These are phyloP conservation scores for Echinops telfairi DNA, from an alignment of 2,113 vertebrate species.

Conservation along the genomic window DNA sequence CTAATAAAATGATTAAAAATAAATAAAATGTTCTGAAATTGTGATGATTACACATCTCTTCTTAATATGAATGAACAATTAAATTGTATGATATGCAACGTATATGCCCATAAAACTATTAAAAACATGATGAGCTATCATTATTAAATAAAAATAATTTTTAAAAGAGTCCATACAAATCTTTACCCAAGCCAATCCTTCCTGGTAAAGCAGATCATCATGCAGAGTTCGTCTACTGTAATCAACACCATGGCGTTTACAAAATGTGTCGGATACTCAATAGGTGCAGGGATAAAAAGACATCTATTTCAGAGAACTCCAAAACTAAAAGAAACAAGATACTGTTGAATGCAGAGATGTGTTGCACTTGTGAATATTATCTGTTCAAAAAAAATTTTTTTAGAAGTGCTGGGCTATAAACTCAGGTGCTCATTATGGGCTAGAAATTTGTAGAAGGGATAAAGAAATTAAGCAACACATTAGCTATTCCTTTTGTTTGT, in stretches of 20 bases:
- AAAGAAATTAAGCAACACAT: constrained; percentile 31
- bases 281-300: not conserved
- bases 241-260: not conserved
- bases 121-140: no score
- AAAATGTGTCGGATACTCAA: not conserved
- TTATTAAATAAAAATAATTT: no score
- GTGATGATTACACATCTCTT: no score
- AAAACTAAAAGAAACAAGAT: not conserved
- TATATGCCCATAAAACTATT: no score
- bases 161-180: no score
- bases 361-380: not conserved
- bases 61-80: no score
- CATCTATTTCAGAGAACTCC: not conserved
- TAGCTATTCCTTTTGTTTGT: not conserved
- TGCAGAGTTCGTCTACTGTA: not conserved
- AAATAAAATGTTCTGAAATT: no score
- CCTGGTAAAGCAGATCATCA: not conserved
- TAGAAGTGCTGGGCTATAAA: not conserved
- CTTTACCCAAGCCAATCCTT: no score
- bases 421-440: not conserved
- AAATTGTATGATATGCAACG: no score
- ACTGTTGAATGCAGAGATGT: not conserved
- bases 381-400: not conserved
- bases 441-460: not conserved
- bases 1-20: no score